A percentile compares a stretch with the other conserved stretches of the same genome.
These are phyloP conservation scores for Tachycineta bicolor DNA, from an alignment of 2,113 vertebrate species.

Conservation along the genomic window DNA sequence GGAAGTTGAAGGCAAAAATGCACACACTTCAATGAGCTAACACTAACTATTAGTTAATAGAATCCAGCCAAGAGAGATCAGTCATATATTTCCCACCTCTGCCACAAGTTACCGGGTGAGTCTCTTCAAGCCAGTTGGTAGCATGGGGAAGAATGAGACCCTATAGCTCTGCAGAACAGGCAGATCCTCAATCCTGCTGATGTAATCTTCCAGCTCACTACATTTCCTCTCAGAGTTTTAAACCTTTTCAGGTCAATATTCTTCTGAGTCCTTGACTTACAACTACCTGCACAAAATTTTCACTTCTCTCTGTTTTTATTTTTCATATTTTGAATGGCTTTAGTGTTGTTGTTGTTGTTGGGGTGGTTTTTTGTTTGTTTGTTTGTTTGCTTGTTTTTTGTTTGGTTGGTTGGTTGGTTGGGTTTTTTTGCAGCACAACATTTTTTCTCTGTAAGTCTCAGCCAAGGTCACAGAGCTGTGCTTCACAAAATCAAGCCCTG, in stretches of 20 bases:
- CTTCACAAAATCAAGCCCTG: neutral
- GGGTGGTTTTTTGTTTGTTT: too few species aligned
- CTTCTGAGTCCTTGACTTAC: neutral
- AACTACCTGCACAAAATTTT: neutral
- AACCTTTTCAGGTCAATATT: neutral
- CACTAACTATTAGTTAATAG: neutral
- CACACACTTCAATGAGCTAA: neutral
- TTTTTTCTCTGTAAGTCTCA: neutral
- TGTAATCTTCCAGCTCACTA: neutral
- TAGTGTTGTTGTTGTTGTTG: neutral
- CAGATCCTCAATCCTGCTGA: neutral
- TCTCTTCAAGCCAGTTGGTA: neutral
- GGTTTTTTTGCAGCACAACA: constrained; percentile 2
- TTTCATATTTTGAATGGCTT: neutral
- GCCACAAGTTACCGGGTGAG: neutral
- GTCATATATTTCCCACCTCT: neutral
- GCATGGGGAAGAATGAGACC: neutral
- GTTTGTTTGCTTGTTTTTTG: too few species aligned
- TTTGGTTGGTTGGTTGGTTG: too few species aligned
- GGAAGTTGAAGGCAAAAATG: neutral
- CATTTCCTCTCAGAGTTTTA: neutral
- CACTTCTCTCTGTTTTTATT: neutral
- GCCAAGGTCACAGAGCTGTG: constrained; percentile 31
- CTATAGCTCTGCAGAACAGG: neutral
- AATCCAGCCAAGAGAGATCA: neutral